A percentile compares a stretch with the other conserved stretches of the same genome.
phyloP scores from a whole-genome alignment of 2,888 invertebrate species.

The Chrysina gloriosa region DNA sequence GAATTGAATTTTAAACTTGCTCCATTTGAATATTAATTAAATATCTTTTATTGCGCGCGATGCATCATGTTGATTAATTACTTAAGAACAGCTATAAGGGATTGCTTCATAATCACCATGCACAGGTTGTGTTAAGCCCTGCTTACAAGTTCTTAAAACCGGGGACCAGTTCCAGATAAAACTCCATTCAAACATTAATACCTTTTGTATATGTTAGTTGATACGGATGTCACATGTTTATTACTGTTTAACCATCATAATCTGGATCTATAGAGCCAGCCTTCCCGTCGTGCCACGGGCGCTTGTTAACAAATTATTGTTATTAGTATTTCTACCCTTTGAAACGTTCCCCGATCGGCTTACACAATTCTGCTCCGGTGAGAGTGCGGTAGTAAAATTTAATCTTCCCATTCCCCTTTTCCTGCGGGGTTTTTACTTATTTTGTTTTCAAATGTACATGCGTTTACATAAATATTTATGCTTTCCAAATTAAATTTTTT shows the following conservation, averaged over 20 bases:
- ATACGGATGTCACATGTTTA: slow-evolving; percentile 45
- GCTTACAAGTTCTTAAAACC: slow-evolving; percentile 18
- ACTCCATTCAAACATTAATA: slow-evolving; percentile 27
- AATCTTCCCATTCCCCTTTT: neutral
- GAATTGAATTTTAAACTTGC: too few relatives aligned
- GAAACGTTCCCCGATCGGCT: neutral
- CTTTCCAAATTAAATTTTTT: too few relatives aligned
- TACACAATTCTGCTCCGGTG: neutral
- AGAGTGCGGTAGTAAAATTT: slow-evolving; percentile 1
- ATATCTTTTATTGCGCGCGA: too few relatives aligned
- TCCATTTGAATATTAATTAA: too few relatives aligned
- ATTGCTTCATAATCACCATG: neutral
- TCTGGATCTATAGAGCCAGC: slow-evolving; percentile 26
- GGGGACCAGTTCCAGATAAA: slow-evolving; percentile 9
- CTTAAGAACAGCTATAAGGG: too few relatives aligned
- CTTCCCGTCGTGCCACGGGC: neutral
- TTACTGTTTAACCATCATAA: slow-evolving; percentile 42
- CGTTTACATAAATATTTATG: too few relatives aligned
- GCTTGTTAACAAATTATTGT: slow-evolving; percentile 19
- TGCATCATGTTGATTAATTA: too few relatives aligned
- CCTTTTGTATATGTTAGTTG: slow-evolving; percentile 40
- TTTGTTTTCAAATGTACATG: too few relatives aligned
- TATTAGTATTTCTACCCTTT: neutral
- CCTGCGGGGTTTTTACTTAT: too few relatives aligned
- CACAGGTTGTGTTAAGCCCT: slow-evolving; percentile 7